Percentiles rank a stretch among this genome's conserved stretches.
Evolutionary conservation across 2,113 vertebrate species (phyloP).

Genomic region (Anseranas semipalmata): DNA sequence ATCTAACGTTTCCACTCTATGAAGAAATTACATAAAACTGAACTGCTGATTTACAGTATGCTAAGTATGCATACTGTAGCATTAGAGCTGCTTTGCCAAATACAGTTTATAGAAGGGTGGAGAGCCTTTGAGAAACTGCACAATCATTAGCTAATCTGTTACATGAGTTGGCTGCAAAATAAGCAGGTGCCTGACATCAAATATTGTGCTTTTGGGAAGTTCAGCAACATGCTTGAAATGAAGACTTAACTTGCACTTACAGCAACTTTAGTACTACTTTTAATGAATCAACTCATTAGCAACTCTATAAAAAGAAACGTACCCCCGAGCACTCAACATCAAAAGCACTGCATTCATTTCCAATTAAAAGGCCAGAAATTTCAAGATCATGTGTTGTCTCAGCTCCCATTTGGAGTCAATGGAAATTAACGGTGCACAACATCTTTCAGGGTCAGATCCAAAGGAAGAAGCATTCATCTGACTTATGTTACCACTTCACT

Average conservation of each 20-base stretch:
- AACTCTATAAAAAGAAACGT: background rate
- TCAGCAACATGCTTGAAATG: background rate
- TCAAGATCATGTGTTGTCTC: background rate
- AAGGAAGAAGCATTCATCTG: background rate
- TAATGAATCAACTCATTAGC: constrained; percentile 25
- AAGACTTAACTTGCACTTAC: background rate
- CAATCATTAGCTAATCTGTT: background rate
- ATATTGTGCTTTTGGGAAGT: background rate
- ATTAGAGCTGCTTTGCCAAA: background rate
- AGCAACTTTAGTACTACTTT: background rate
- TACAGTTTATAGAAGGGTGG: background rate
- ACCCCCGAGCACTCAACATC: background rate
- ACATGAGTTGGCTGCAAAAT: background rate
- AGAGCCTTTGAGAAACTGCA: background rate
- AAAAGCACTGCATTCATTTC: constrained; percentile 37
- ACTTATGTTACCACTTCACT: background rate
- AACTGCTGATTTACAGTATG: background rate
- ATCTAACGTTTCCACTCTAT: background rate
- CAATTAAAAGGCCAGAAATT: constrained; percentile 11
- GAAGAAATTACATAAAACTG: background rate
- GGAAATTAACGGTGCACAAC: background rate
- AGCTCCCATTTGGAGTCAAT: background rate
- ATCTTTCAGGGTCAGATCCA: background rate
- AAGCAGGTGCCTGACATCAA: background rate
- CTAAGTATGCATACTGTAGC: rapidly evolving